Conservation (phyloP, 2,797 vertebrate species). For the Psittacula derbiana region DNA sequence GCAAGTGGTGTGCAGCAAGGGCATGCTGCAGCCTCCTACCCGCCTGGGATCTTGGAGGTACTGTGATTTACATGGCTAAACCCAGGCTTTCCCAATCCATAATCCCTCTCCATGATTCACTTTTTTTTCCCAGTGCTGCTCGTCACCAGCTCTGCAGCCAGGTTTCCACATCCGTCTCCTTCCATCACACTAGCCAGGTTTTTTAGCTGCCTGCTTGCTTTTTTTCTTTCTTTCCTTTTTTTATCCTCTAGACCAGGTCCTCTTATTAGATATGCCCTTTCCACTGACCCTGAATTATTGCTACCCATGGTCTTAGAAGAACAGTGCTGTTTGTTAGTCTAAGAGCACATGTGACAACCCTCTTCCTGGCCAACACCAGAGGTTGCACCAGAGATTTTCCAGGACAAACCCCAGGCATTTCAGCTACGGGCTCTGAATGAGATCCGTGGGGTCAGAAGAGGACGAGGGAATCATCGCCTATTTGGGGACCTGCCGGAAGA, state of each 20-base stretch:
- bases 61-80: background rate
- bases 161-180: background rate
- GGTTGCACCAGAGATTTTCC: conserved; percentile 36
- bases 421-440: background rate
- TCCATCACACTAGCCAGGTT: background rate
- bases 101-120: background rate
- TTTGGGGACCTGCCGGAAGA: conserved; percentile 27
- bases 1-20: background rate
- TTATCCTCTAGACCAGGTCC: conserved; percentile 4
- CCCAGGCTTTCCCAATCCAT: background rate
- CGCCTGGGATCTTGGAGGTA: accelerated
- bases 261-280: conserved; percentile 64
- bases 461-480: background rate
- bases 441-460: background rate
- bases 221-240: background rate
- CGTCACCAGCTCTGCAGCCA: background rate
- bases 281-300: conserved; percentile 71
- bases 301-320: conserved; percentile 67
- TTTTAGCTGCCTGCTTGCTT: background rate
- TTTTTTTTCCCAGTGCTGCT: background rate
- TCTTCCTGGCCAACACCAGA: conserved; percentile 50
- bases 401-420: conserved; percentile 24
- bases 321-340: conserved; percentile 68
- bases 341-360: conserved; percentile 65
- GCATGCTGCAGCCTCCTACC: background rate